Conservation (phyloP, 2,888 invertebrate genomes). For the Trichacis sp. region DNA sequence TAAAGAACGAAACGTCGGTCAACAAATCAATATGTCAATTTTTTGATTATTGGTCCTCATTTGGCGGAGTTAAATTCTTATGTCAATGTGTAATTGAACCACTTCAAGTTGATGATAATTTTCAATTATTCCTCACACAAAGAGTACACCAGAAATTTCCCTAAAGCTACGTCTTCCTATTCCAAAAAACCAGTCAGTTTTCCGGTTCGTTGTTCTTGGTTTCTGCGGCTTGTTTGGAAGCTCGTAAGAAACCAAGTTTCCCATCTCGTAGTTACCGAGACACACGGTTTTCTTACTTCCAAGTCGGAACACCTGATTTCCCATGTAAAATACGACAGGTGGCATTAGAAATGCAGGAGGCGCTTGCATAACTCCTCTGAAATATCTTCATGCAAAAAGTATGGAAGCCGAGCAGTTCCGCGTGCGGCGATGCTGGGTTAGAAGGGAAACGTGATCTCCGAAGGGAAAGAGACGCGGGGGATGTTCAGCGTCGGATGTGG, state of each 20-base stretch:
- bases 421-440: neutral
- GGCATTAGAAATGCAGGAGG: conserved; percentile 21
- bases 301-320: conserved; percentile 13
- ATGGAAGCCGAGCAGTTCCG: neutral
- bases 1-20: no score
- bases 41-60: no score
- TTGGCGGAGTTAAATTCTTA: no score
- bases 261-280: neutral
- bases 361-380: conserved; percentile 15
- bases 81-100: no score
- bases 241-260: neutral
- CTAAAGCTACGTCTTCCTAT: no score
- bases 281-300: neutral
- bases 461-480: conserved; percentile 2
- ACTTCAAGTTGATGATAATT: no score
- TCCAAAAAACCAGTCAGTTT: no score
- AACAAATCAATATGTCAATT: no score
- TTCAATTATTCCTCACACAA: no score
- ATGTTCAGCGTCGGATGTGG: conserved; percentile 27
- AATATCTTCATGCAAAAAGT: conserved; percentile 11
- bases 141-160: no score
- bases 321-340: conserved; percentile 10
- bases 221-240: neutral
- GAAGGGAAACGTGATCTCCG: conserved; percentile 5
- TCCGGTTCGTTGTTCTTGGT: no score